Conservation (phyloP, 2,888 invertebrate genomes). For the Pantelozetes paolii region DNA sequence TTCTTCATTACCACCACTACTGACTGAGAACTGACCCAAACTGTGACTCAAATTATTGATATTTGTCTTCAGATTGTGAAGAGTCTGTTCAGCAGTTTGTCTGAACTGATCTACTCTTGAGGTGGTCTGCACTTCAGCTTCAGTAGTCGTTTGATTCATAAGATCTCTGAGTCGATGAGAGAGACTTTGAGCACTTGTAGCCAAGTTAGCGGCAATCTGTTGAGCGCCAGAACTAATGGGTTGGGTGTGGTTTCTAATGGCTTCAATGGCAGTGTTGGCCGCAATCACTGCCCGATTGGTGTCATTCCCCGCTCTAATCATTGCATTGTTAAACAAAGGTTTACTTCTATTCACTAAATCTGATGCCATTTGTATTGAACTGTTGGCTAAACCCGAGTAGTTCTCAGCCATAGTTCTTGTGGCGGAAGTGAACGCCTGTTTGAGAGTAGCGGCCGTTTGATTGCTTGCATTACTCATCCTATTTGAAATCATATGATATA, state of each 20-base stretch:
- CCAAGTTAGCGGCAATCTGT: background rate
- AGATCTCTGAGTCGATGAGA: background rate
- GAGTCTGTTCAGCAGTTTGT: background rate
- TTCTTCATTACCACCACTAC: background rate
- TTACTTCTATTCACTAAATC: background rate
- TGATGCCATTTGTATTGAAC: background rate
- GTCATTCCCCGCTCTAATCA: background rate
- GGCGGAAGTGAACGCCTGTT: background rate
- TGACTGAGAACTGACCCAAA: background rate
- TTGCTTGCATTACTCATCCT: background rate
- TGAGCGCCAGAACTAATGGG: background rate
- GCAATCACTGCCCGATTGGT: conserved; percentile 1
- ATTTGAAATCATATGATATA: background rate
- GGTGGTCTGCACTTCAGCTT: background rate
- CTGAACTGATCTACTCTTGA: background rate
- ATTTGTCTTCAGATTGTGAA: background rate
- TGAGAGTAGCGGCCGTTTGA: background rate
- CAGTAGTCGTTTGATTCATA: background rate
- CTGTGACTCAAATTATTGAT: background rate
- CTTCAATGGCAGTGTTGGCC: background rate
- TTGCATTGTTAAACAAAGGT: background rate
- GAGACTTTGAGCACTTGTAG: background rate
- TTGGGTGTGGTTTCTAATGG: background rate
- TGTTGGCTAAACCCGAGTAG: conserved; percentile 13
- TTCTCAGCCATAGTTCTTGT: conserved; percentile 3